phyloP scores from a whole-genome alignment of 2,888 invertebrate species.

The Hyalella azteca region DNA sequence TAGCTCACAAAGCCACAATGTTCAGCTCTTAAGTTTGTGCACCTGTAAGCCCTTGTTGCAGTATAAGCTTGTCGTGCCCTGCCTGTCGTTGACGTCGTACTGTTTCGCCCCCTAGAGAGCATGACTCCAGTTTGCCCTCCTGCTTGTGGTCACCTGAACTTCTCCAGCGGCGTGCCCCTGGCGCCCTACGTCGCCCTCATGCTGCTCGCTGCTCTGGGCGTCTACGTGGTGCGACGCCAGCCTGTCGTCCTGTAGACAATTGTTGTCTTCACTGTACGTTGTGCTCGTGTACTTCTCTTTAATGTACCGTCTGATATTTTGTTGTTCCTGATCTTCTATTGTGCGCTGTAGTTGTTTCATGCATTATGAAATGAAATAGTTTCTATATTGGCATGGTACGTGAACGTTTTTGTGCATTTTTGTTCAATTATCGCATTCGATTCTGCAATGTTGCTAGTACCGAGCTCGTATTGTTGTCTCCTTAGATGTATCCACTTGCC shows the following conservation, averaged over 20 bases:
- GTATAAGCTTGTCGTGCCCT: no score
- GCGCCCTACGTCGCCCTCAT: conserved; percentile 13
- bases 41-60: no score
- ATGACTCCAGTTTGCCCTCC: conserved; percentile 58
- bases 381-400: neutral
- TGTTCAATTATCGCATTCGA: no score
- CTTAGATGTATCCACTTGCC: no score
- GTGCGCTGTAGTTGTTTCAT: neutral
- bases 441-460: no score
- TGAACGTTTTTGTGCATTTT: no score
- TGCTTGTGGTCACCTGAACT: conserved; percentile 53
- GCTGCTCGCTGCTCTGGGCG: neutral
- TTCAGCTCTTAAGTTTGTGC: no score
- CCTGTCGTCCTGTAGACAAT: neutral
- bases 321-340: neutral
- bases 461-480: no score
- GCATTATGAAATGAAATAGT: neutral
- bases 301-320: neutral
- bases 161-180: conserved; percentile 43
- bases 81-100: conserved; percentile 33
- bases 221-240: neutral
- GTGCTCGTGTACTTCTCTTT: neutral
- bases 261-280: conserved; percentile 14
- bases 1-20: no score
- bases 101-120: conserved; percentile 49